These are phyloP conservation scores for Sigmodon hispidus DNA, from an alignment of 2,113 vertebrate species.

Conservation along the genomic window DNA sequence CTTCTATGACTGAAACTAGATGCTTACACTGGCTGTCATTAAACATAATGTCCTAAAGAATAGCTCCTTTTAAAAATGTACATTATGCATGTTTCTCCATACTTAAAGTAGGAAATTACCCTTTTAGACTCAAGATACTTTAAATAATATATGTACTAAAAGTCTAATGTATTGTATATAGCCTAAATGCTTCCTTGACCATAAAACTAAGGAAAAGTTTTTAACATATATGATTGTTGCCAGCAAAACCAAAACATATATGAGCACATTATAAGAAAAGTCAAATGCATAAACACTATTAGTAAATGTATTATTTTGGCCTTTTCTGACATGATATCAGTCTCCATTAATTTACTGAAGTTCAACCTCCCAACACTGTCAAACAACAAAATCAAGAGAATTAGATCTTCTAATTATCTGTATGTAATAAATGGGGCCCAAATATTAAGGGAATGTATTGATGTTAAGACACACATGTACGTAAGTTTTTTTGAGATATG, in stretches of 20 bases:
- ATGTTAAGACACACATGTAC: neutral
- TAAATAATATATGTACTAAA: conserved; percentile 2
- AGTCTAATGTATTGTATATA: neutral
- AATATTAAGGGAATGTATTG: neutral
- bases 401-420: neutral
- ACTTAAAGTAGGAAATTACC: neutral
- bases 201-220: neutral
- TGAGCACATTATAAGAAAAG: neutral
- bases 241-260: neutral
- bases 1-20: conserved; percentile 15
- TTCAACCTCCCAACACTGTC: neutral
- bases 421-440: neutral
- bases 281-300: neutral
- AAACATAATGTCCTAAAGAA: conserved; percentile 8
- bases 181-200: neutral
- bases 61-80: conserved; percentile 3
- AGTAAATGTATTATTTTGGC: conserved; percentile 12
- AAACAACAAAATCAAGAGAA: conserved; percentile 29
- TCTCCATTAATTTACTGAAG: conserved; percentile 26
- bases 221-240: neutral
- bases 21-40: neutral
- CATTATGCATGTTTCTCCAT: neutral
- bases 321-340: neutral
- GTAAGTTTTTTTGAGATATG: neutral
- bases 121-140: conserved; percentile 7